Evolutionary conservation across 1,140 invertebrate genomes (phyloP), one percentile per base, ranked within the genome.

Genomic region (Bombus picipes): DNA sequence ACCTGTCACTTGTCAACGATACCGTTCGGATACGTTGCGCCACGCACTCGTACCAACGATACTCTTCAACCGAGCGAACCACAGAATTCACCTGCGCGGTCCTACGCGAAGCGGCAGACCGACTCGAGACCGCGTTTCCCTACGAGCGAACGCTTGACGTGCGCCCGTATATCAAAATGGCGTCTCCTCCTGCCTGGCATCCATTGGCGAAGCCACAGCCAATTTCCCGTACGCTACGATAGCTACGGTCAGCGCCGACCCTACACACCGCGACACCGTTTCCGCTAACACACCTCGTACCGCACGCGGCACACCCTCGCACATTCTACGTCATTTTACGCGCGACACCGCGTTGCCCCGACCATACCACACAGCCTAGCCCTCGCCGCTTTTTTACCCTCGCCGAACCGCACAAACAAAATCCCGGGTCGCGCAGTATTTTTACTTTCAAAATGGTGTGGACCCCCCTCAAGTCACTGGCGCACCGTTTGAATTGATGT

Each of bases 101-200:
- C 79, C 77, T 71, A 82, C 70, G 71, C 90, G 59, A 74, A 70
- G 81, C 87, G 87, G 83, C 75, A 80, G 76, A 90, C 71, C 87
- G 88, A 90, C 86, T 88, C 91, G 81, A 80, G 81, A 88, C 62
- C 88, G 91, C 91, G 86, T 89, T 88, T 87, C 84, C 85, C 87
- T 88, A 86, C 88, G 80, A 88, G 62, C 83, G 89, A 91, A 92
- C 92, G 89, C 92, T 92, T 93, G 92, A 94, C 92, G 93, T 92
- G 91, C 88, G 90, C 90, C 89, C 93, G 92, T 94, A 94, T 93
- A 94, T 94, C 94, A 94, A 94, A 94, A 94, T 94, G 94, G 94
- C 94, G 92, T 93, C 93, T 85, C 92, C 91, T 87, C 87, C 92
- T 90, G 92, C 89, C 92, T 91, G 91, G 92, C 92, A 93, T 93